Evolutionary conservation across 2,113 vertebrate species (phyloP), one percentile per base, ranked within the genome.

Genomic region (Oncorhynchus gorbuscha): DNA sequence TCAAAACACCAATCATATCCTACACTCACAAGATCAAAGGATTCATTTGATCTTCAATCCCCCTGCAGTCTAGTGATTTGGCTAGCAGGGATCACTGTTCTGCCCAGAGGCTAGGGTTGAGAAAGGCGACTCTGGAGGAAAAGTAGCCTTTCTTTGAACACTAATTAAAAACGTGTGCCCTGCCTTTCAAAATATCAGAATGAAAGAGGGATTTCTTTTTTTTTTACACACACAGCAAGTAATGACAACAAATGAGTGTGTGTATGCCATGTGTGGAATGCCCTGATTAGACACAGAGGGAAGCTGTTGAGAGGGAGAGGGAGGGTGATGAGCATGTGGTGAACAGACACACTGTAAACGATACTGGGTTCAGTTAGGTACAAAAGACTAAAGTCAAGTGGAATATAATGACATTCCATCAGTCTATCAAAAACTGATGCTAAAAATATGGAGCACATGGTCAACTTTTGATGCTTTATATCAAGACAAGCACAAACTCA

Each of bases 141-240:
- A 69, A 84, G 85, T 76, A 22, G 79, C 5, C n/a, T 65, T 61
- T 68, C 71, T 74, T 90, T 72, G 30, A 32, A 20, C 78, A 84
- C 51, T 83, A 82, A 89, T 89, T 83, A 84, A 83, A 90, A 82
- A 78, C 69, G 61, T 68, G 74, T 84, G 66, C 70, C 77, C 69
- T 1, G 76, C 66, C 67, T 84, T 39, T 73, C 83, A 87, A 75
- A 81, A 81, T 82, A 73, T 83, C 77, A 77, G 69, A 55, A 49
- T 59, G 78, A 49, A 65, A 68, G 59, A 62, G 11, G 55, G 72
- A 45, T 8, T 3, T 35, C 0, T 35, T 6, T 39, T 28, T 28
- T 35, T 7, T 35, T 24, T 64, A 65, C 75, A 64, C 75, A 71
- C 32, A 74, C 68, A 24, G 76, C 68, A 58, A 81, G 11, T 61